Evolutionary conservation across 64 coral and sea anemone species (phyloP), one percentile per base, ranked within the genome.

Genomic region (Montipora efflorescens): DNA sequence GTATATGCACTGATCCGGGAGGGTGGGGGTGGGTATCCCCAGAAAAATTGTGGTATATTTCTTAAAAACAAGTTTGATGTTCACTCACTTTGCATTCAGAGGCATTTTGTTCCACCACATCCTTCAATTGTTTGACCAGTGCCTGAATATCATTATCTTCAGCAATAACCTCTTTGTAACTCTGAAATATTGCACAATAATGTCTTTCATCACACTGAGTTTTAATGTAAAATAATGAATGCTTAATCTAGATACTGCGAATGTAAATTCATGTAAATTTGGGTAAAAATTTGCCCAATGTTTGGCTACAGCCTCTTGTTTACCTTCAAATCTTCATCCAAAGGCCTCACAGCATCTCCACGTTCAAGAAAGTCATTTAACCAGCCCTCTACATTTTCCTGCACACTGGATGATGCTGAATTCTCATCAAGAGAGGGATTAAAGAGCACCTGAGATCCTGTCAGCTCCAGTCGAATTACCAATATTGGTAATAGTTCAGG

Each of bases 381-480:
- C 95, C 95, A 96, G 28, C 67, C 80, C 19, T 90, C 49, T 3
- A 94, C 89, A 23, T 66, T 89, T 19, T 99, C 95, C 66, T 99
- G 98, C 2, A 99, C 98, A 75, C 98, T 99, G 49, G 47, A 74
- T 12, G 89, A 88, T 7, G 98, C 98, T 44, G 95, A 91, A 46
- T 90, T 84, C 0, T 94, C 90, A 70, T 99, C 98, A 62, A 99
- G 87, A 10, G 92, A 94, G 8, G 97, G 97, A 57, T 94, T 99
- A 81, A 99, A 99, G 62, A 96, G 62, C 18, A 99, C 97, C 85
- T 96, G 91, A 5, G 94, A 93, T 23, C 97, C 97, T 76, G 91
- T 85, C 68, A 99, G 90, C 86, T 96, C 98, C 48, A 99, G 92
- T 16, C 98, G 91, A 84, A 99, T 99, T 21, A 92, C 96, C 61